Evolutionary conservation across 2,113 vertebrate genomes (phyloP).

Genomic region (Clarias macrocephalus): DNA sequence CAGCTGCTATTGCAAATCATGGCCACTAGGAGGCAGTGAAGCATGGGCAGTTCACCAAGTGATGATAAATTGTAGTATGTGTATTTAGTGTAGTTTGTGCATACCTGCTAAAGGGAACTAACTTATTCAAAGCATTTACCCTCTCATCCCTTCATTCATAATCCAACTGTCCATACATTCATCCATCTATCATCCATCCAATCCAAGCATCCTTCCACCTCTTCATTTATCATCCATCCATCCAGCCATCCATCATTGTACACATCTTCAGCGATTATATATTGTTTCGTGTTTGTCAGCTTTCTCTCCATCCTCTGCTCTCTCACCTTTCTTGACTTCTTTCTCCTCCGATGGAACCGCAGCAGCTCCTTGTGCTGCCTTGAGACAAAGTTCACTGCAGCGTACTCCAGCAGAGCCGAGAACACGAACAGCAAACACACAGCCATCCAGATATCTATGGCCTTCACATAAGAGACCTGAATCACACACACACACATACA

Average conservation of each 20-base stretch:
- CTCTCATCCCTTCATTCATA: not conserved
- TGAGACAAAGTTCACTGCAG: slow-evolving; percentile 97
- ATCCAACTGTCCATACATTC: not conserved
- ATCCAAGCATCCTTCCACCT: not conserved
- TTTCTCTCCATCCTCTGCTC: not conserved
- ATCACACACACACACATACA: slow-evolving; percentile 25
- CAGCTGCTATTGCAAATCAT: slow-evolving; percentile 20
- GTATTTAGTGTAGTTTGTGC: not conserved
- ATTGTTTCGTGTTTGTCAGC: not conserved
- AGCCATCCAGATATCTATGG: slow-evolving; percentile 99
- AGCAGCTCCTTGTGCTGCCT: slow-evolving; percentile 95
- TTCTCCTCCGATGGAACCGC: slow-evolving; percentile 82
- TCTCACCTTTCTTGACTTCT: slow-evolving; percentile 83
- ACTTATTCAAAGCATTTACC: not conserved
- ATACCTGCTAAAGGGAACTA: not conserved
- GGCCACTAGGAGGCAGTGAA: slow-evolving; percentile 44
- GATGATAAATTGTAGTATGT: not conserved
- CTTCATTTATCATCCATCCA: not conserved
- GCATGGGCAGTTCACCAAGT: not conserved
- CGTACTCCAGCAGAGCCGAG: slow-evolving; percentile 93
- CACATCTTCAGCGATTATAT: not conserved
- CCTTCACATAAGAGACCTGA: slow-evolving; percentile 96
- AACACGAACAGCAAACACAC: slow-evolving; percentile 98
- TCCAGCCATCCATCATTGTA: not conserved
- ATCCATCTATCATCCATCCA: not conserved